Evolutionary conservation across 2,113 vertebrate species (phyloP).

Genomic region (Clarias magur): DNA sequence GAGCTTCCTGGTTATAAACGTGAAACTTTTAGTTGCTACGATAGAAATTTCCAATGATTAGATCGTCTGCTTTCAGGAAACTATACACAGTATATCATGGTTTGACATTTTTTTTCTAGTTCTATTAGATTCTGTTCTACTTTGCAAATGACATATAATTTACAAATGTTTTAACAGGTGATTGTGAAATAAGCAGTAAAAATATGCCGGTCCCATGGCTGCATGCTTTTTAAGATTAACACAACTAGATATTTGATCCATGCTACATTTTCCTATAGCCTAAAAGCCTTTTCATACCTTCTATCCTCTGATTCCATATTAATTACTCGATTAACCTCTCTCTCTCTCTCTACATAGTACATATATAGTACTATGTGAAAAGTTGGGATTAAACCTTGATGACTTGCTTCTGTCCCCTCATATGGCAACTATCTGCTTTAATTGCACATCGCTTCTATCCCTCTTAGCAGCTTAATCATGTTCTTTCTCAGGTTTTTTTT

Average conservation of each 20-base stretch:
- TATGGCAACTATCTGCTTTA: conserved; percentile 71
- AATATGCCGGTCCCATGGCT: neutral
- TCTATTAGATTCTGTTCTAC: neutral
- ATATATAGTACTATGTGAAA: conserved; percentile 3
- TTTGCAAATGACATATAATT: neutral
- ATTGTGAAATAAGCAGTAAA: neutral
- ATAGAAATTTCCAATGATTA: neutral
- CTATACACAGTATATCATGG: neutral
- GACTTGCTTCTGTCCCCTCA: conserved; percentile 56
- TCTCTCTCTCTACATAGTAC: no score
- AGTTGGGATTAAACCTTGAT: conserved; percentile 34
- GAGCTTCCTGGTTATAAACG: conserved; percentile 55
- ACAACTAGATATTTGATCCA: neutral
- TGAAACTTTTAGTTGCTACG: neutral
- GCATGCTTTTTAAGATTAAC: neutral
- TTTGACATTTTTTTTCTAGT: neutral
- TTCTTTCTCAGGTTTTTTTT: conserved; percentile 61
- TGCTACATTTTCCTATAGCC: neutral
- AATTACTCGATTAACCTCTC: neutral
- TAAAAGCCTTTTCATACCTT: neutral
- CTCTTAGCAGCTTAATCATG: conserved; percentile 68
- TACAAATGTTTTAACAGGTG: neutral
- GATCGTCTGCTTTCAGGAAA: neutral
- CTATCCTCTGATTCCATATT: neutral
- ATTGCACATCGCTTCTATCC: conserved; percentile 69